A percentile compares a stretch with the other conserved stretches of the same genome.
Evolutionary conservation across 2,797 vertebrate genomes (phyloP).

Genomic region (Eupleurogrammus muticus): DNA sequence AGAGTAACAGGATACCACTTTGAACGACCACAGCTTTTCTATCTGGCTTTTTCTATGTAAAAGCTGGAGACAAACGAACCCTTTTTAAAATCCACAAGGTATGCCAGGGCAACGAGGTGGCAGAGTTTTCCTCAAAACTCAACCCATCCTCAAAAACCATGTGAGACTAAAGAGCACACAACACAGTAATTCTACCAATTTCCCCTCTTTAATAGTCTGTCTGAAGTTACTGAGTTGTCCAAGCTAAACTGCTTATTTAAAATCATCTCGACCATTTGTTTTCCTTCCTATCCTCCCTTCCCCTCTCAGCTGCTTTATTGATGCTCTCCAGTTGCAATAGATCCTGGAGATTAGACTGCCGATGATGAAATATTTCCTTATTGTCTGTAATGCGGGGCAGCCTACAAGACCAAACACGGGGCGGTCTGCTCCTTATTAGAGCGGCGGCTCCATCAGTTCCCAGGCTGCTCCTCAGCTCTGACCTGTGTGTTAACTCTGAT

Average conservation of each 20-base stretch:
- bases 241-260: conserved; percentile 69
- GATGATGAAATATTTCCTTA: conserved; percentile 87
- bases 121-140: conserved; percentile 37
- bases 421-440: conserved; percentile 85
- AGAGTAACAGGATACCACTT: conserved; percentile 51
- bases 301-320: conserved; percentile 66
- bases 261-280: conserved; percentile 73
- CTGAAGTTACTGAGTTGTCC: conserved; percentile 60
- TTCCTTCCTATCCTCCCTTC: conserved; percentile 50
- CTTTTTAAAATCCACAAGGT: conserved; percentile 32
- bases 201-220: conserved; percentile 57
- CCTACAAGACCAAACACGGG: conserved; percentile 76
- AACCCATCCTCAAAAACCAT: conserved; percentile 40
- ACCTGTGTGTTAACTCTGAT: conserved; percentile 87
- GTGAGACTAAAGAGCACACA: conserved; percentile 16
- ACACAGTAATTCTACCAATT: conserved; percentile 54
- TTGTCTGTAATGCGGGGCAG: conserved; percentile 80
- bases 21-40: conserved; percentile 52
- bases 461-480: conserved; percentile 87
- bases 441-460: conserved; percentile 83
- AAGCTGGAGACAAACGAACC: conserved; percentile 42
- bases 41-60: conserved; percentile 44
- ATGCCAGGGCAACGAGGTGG: conserved; percentile 35
- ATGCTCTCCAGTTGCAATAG: conserved; percentile 73
- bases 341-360: conserved; percentile 76